Evolutionary conservation across 2,888 invertebrate genomes (phyloP).

Genomic region (Acronicta leporina): DNA sequence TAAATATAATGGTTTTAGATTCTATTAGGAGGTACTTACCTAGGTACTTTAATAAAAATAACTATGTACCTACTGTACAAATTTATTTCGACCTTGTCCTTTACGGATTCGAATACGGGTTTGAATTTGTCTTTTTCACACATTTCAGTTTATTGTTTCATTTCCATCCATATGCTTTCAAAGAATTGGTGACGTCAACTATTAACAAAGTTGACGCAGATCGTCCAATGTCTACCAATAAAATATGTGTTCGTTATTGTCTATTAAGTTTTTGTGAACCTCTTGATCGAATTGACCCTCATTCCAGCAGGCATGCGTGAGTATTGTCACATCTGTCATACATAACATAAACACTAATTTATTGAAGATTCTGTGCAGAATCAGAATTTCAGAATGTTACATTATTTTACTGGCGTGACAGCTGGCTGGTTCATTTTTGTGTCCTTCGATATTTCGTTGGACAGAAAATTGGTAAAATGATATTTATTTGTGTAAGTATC

Average conservation of each 20-base stretch:
- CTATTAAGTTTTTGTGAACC: constrained; percentile 80
- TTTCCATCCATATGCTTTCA: constrained; percentile 59
- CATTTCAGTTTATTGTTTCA: constrained; percentile 45
- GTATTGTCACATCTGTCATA: constrained; percentile 65
- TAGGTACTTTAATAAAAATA: too few relatives aligned
- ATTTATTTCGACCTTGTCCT: constrained; percentile 28
- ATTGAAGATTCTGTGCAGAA: constrained; percentile 35
- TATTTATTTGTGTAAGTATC: too few relatives aligned
- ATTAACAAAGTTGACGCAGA: constrained; percentile 76
- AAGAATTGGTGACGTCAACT: constrained; percentile 71
- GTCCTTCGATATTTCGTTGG: too few relatives aligned
- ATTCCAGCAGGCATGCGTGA: constrained; percentile 71
- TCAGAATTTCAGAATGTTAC: too few relatives aligned
- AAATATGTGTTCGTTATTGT: constrained; percentile 79
- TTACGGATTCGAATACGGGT: constrained; percentile 23
- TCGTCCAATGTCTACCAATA: constrained; percentile 67
- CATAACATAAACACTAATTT: constrained; percentile 40
- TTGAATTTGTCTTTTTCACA: constrained; percentile 26
- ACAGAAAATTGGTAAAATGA: too few relatives aligned
- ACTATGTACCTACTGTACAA: too few relatives aligned
- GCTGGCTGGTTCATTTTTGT: too few relatives aligned
- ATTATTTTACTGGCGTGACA: too few relatives aligned
- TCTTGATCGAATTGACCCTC: constrained; percentile 81
- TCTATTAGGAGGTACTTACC: too few relatives aligned
- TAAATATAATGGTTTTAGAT: too few relatives aligned